These are phyloP conservation scores for Thaumetopoea pityocampa DNA, from an alignment of 1,140 invertebrate species.

Conservation along the genomic window DNA sequence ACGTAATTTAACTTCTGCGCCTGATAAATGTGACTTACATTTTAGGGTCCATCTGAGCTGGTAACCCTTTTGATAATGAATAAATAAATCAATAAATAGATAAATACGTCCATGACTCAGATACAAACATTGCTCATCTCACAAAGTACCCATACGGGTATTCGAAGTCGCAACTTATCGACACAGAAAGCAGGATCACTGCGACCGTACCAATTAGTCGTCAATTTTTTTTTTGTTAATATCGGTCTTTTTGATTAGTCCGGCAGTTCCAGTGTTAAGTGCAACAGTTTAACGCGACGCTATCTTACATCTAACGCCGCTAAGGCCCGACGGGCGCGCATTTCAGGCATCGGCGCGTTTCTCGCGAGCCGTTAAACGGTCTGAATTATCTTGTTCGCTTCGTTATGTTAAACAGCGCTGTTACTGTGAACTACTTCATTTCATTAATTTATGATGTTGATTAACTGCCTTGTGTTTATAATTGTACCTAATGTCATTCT, in stretches of 20 bases:
- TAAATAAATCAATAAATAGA: too few species aligned
- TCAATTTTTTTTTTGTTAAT: not conserved
- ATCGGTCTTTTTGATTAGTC: not conserved
- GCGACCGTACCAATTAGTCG: too few species aligned
- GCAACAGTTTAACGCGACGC: conserved; percentile 14
- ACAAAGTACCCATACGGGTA: too few species aligned
- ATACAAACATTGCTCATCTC: too few species aligned
- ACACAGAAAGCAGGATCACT: too few species aligned
- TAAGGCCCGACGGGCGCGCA: conserved; percentile 18
- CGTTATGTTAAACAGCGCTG: conserved; percentile 34
- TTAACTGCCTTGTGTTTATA: conserved; percentile 1
- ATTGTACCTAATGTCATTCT: not conserved
- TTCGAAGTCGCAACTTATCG: too few species aligned
- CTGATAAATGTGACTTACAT: too few species aligned
- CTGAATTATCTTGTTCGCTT: conserved; percentile 41
- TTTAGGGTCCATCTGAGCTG: too few species aligned
- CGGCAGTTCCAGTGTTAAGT: not conserved
- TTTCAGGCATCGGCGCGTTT: conserved; percentile 40
- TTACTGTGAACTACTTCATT: conserved; percentile 16
- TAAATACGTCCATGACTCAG: too few species aligned
- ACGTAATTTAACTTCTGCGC: too few species aligned
- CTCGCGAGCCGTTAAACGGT: conserved; percentile 39
- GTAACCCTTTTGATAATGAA: too few species aligned
- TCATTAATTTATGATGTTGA: not conserved
- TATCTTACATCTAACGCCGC: conserved; percentile 27